Conservation (phyloP, 2,113 vertebrate species). For the Thunnus thynnus region DNA sequence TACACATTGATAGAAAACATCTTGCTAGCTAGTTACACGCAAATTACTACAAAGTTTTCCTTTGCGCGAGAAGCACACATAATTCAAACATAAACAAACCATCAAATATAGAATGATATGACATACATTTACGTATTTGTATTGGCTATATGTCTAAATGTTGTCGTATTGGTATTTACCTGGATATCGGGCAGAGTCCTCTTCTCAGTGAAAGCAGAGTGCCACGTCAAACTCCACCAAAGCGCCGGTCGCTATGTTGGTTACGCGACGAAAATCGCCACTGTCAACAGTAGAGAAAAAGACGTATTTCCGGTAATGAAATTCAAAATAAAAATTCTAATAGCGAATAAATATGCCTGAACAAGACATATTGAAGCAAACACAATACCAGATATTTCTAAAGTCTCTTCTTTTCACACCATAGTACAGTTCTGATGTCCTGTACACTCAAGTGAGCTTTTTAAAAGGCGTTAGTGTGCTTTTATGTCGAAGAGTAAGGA, state of each 20-base stretch:
- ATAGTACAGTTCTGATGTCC: fast-evolving
- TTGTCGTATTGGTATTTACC: conserved; percentile 65
- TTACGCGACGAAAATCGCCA: background rate
- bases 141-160: background rate
- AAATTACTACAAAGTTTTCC: conserved; percentile 69
- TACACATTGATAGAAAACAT: conserved; percentile 33
- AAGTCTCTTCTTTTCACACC: fast-evolving
- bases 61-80: background rate
- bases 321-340: conserved; percentile 45
- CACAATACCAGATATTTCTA: fast-evolving
- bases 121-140: background rate
- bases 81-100: background rate
- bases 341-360: background rate
- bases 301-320: fast-evolving
- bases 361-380: fast-evolving
- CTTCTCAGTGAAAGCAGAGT: conserved; percentile 70
- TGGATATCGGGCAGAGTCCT: conserved; percentile 61
- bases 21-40: conserved; percentile 61
- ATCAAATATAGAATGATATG: background rate
- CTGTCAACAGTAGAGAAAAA: fast-evolving
- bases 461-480: fast-evolving
- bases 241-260: conserved; percentile 68
- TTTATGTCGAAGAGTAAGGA: conserved; percentile 16
- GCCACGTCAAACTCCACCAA: conserved; percentile 87
- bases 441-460: fast-evolving